Percentiles rank a stretch among this genome's conserved stretches.
Conservation (phyloP, 2,113 vertebrate species). For the Gopherus flavomarginatus region DNA sequence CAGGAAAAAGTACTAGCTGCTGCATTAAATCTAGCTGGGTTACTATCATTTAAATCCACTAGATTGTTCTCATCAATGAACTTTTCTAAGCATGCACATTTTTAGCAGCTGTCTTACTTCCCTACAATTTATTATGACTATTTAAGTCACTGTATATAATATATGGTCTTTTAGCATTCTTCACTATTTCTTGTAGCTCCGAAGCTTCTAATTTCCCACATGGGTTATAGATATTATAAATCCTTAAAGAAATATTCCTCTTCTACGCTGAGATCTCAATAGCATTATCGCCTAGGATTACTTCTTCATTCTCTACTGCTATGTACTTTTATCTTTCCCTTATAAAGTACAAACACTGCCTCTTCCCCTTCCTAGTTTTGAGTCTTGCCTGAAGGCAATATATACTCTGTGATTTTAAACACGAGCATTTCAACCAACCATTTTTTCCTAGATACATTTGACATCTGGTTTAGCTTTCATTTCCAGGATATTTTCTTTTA, state of each 20-base stretch:
- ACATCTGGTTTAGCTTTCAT: background rate
- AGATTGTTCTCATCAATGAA: background rate
- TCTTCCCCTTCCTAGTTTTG: background rate
- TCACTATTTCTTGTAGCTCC: background rate
- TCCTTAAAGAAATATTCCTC: background rate
- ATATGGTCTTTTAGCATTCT: background rate
- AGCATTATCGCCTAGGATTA: background rate
- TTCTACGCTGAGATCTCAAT: background rate
- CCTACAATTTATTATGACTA: background rate
- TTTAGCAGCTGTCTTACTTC: background rate
- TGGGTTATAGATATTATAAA: background rate
- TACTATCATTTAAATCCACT: background rate
- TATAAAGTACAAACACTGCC: background rate
- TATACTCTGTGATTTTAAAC: background rate
- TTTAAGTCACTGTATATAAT: background rate
- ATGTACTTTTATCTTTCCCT: background rate
- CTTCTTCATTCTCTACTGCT: background rate
- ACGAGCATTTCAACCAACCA: background rate
- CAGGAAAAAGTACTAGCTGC: background rate
- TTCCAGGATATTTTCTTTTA: background rate
- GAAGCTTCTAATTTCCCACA: background rate
- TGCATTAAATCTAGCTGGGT: background rate
- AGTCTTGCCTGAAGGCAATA: background rate
- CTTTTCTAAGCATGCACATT: background rate
- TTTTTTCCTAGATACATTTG: background rate